Evolutionary conservation across 2,797 vertebrate species (phyloP).

Genomic region (Enteromius radiatus): DNA sequence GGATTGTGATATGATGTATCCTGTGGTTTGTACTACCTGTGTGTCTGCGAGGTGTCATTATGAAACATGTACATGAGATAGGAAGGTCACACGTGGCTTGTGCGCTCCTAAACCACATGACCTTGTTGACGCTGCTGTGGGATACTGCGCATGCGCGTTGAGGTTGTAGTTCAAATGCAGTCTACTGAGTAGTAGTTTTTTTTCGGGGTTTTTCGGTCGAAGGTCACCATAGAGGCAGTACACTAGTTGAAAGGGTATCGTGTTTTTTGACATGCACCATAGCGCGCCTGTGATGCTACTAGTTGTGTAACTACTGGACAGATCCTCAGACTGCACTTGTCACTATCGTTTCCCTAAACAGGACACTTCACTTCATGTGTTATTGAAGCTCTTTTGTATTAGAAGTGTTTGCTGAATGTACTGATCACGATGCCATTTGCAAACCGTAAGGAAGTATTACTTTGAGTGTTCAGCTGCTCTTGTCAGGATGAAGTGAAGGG

Average conservation of each 20-base stretch:
- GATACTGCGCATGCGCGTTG: constrained; percentile 1
- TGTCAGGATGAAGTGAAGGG: constrained; percentile 64
- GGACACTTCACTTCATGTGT: not conserved
- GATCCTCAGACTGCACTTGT: not conserved
- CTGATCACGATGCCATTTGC: not conserved
- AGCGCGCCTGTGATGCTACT: not conserved
- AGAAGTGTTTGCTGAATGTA: not conserved
- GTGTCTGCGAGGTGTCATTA: constrained; percentile 17
- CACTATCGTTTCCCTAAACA: not conserved
- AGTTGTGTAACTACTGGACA: not conserved
- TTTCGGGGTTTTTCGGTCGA: not conserved
- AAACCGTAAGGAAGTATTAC: not conserved
- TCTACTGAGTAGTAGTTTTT: not conserved
- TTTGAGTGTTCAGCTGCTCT: constrained; percentile 51
- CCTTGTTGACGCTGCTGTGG: not conserved
- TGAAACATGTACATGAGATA: constrained; percentile 16
- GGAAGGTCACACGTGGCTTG: constrained; percentile 49
- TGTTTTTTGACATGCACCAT: not conserved
- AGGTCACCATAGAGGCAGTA: not conserved
- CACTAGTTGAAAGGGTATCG: not conserved
- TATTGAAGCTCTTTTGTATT: not conserved
- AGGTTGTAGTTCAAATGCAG: not conserved
- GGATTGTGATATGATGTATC: not conserved
- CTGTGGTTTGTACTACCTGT: not conserved
- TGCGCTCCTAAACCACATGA: constrained; percentile 26